These are phyloP conservation scores for Apostichopus californicus DNA, from an alignment of 35 echinoderm and acorn worm genomes.

Conservation along the genomic window DNA sequence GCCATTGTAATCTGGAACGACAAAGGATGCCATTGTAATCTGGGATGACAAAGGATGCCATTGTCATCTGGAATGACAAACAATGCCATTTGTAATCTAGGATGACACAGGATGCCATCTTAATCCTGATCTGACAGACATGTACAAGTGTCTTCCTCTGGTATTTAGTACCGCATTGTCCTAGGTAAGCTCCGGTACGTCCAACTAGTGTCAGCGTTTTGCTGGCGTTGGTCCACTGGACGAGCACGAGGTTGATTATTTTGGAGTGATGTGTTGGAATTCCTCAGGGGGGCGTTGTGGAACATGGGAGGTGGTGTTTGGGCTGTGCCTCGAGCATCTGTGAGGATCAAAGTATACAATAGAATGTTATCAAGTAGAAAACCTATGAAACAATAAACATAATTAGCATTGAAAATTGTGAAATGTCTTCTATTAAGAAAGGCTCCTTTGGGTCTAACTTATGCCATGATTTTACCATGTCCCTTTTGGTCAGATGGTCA, in stretches of 20 bases:
- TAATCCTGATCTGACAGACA: too few relatives aligned
- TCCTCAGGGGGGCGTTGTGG: slow-evolving; percentile 56
- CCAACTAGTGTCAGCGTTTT: slow-evolving; percentile 79
- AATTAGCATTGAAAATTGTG: too few relatives aligned
- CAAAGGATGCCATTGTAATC: too few relatives aligned
- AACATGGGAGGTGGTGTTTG: slow-evolving; percentile 78
- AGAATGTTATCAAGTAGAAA: neutral
- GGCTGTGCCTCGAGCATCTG: slow-evolving; percentile 56
- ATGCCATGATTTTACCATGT: too few relatives aligned
- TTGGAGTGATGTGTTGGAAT: slow-evolving; percentile 77
- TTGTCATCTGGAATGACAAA: neutral
- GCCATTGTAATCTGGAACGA: neutral
- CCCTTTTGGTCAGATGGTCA: too few relatives aligned
- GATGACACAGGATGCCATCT: too few relatives aligned
- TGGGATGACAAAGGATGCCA: neutral
- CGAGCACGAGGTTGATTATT: slow-evolving; percentile 45
- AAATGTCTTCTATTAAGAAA: too few relatives aligned
- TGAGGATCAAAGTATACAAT: neutral
- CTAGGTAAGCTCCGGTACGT: slow-evolving; percentile 88
- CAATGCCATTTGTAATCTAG: neutral
- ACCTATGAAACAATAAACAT: neutral
- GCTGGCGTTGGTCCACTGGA: slow-evolving; percentile 7
- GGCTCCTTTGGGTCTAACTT: too few relatives aligned
- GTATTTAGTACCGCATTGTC: slow-evolving; percentile 72
- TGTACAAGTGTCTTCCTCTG: neutral